These are phyloP conservation scores for Fragum sueziense DNA, from an alignment of 2,888 invertebrate species.

Conservation along the genomic window DNA sequence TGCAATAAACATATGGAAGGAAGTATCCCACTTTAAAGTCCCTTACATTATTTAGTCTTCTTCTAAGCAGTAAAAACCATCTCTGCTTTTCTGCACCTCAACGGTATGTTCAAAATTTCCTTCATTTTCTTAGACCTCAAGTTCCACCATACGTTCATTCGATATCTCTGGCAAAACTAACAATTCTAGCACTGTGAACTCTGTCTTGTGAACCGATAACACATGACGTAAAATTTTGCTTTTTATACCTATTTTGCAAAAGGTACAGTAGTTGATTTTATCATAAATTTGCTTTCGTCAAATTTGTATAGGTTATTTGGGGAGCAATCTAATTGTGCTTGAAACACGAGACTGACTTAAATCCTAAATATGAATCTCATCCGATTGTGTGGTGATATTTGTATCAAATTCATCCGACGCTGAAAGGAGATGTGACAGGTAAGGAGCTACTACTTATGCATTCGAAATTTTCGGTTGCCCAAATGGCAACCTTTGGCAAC, in stretches of 20 bases:
- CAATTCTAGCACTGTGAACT: conserved; percentile 34
- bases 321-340: no score
- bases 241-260: conserved; percentile 39
- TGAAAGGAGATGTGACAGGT: no score
- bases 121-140: conserved; percentile 56
- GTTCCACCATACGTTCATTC: conserved; percentile 32
- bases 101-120: conserved; percentile 56
- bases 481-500: no score
- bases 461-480: no score
- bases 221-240: conserved; percentile 52
- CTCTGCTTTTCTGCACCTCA: conserved; percentile 32
- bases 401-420: no score
- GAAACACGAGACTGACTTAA: no score
- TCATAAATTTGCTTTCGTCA: conserved; percentile 53
- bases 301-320: no score
- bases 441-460: no score
- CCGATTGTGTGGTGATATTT: no score
- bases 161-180: conserved; percentile 36
- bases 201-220: conserved; percentile 34
- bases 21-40: conserved; percentile 31
- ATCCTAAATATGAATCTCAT: no score
- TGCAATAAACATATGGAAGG: conserved; percentile 43
- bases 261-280: conserved; percentile 53
- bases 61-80: conserved; percentile 31
- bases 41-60: conserved; percentile 19